Conservation (phyloP, 2,113 vertebrate genomes). For the Acanthisitta chloris region DNA sequence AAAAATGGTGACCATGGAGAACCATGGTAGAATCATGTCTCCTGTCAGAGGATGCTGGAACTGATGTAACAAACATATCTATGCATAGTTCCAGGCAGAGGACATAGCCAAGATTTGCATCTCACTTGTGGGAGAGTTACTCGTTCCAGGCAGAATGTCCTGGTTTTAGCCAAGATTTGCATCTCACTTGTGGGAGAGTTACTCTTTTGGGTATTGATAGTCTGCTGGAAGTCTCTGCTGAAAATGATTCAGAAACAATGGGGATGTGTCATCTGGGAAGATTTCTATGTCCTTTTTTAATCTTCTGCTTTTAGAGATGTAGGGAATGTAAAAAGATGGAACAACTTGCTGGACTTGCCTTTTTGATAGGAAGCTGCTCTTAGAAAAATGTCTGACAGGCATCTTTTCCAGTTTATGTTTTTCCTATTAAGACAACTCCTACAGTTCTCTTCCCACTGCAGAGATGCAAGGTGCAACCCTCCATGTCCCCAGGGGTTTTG, state of each 20-base stretch:
- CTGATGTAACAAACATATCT: background rate
- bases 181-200: background rate
- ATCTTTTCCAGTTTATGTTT: background rate
- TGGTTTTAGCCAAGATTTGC: background rate
- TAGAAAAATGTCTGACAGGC: background rate
- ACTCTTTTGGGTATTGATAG: background rate
- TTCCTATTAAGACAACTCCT: background rate
- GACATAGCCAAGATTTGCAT: background rate
- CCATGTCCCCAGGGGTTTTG: background rate
- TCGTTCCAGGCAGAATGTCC: background rate
- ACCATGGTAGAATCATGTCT: background rate
- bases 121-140: too few relatives aligned
- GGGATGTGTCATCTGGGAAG: background rate
- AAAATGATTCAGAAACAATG: background rate
- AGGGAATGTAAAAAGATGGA: background rate
- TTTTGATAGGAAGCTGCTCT: background rate
- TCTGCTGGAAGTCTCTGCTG: background rate
- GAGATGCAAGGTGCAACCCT: background rate
- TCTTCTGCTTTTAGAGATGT: background rate
- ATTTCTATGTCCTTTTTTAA: background rate
- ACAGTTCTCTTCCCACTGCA: background rate
- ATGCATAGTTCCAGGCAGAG: background rate
- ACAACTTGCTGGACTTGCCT: background rate
- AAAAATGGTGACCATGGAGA: background rate
- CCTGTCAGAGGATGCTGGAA: background rate